Percentiles rank a stretch among this genome's conserved stretches.
Evolutionary conservation across 1,140 invertebrate genomes (phyloP).

Genomic region (Ruditapes philippinarum): DNA sequence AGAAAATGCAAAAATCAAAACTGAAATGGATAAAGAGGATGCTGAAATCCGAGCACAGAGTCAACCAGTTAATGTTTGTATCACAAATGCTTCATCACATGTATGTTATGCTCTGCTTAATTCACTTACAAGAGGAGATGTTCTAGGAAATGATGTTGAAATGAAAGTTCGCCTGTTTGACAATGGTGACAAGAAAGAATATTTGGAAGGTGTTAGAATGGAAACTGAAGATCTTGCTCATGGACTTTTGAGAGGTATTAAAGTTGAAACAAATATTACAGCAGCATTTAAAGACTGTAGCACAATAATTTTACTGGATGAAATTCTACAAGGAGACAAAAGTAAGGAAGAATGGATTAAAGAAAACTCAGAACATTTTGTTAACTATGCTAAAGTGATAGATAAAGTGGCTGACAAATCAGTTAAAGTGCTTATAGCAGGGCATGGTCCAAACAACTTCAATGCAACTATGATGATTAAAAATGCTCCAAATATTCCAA

Average conservation of each 20-base stretch:
- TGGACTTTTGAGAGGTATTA: conserved; percentile 77
- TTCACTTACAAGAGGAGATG: conserved; percentile 79
- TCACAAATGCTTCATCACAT: conserved; percentile 81
- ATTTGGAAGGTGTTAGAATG: conserved; percentile 80
- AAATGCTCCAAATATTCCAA: conserved; percentile 79
- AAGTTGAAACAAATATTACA: conserved; percentile 74
- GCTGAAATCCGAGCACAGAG: conserved; percentile 72
- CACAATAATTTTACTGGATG: conserved; percentile 83
- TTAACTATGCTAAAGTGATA: conserved; percentile 80
- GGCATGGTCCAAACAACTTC: conserved; percentile 84
- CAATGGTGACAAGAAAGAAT: conserved; percentile 68
- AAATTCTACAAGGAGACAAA: conserved; percentile 74
- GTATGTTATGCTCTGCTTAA: conserved; percentile 80
- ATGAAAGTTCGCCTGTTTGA: conserved; percentile 80
- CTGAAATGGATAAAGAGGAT: conserved; percentile 81
- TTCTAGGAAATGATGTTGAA: conserved; percentile 80
- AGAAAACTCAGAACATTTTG: conserved; percentile 80
- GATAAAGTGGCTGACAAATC: conserved; percentile 79
- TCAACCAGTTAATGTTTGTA: conserved; percentile 83
- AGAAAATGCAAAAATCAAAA: conserved; percentile 83
- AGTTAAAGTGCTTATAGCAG: conserved; percentile 81
- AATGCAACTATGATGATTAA: conserved; percentile 82
- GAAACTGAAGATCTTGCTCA: conserved; percentile 83
- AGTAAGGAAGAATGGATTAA: conserved; percentile 77
- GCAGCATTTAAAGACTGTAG: conserved; percentile 83